Base-by-base conservation (phyloP, 2,113 vertebrate genomes). In the Gymnocephalus cernua region DNA sequence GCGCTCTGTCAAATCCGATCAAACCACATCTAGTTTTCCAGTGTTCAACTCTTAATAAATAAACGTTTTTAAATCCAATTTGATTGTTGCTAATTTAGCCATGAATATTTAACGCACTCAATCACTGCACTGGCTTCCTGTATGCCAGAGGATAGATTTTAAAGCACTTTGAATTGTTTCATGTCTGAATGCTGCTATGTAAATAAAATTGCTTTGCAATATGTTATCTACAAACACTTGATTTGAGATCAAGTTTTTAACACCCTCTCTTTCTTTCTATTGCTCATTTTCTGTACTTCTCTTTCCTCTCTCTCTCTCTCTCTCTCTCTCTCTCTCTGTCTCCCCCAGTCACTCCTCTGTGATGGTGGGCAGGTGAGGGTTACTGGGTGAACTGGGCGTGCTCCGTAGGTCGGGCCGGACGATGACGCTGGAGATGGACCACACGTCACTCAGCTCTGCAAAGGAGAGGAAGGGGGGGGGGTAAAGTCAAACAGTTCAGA, bases 361-460 rank as follows among this genome's bases (percentile, higher is more conserved):
- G 82, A 95, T 95, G 85, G 94, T 93, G 90, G 94, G 92, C 75
- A 95, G 87, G 79, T 92, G 92, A 4, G 94, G 90, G 2, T 72
- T 64, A 25, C 65, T 84, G 32, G 94, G 88, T 0, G 92, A 91
- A 78, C 79, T 87, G 16, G 94, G 93, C 2, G 77, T 61, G 75
- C 88, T 94, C 67, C 68, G 91, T 2, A 82, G 79, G 59, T 95
- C 95, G 0, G 90, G 86, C 15, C 86, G 83, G 23, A 95, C 91
- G 7, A 79, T 87, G 74, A 93, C 78, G 14, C 94, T 94, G 78
- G 94, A 95, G 80, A 96, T 74, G 82, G 95, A 95, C 95, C 95
- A 96, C 56, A 96, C 95, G 4, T 96, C 95, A 27, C 95, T 95
- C 61, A 96, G 71, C 85, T 96, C 96, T 95, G 93, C 65, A 72